Evolutionary conservation across 1,140 invertebrate species (phyloP).

Genomic region (Ooceraea biroi): DNA sequence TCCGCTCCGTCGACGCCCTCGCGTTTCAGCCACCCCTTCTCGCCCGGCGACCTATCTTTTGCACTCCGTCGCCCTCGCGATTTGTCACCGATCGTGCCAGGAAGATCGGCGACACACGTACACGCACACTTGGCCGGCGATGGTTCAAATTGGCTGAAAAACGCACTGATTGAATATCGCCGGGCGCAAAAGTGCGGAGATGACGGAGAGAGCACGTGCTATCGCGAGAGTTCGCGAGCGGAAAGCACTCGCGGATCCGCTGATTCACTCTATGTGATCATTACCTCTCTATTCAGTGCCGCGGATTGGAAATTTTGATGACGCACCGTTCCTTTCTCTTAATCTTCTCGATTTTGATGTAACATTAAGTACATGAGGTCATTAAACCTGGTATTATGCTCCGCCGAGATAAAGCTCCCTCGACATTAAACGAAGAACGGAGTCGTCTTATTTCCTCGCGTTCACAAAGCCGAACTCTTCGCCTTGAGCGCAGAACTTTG

Average conservation of each 20-base stretch:
- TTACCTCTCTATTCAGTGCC: slow-evolving; percentile 12
- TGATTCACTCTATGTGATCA: slow-evolving; percentile 14
- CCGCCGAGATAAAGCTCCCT: slow-evolving; percentile 1
- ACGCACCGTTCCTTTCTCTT: background rate
- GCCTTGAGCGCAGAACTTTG: background rate
- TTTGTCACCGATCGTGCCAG: slow-evolving; percentile 15
- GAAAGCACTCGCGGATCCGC: slow-evolving; percentile 7
- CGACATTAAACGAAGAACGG: background rate
- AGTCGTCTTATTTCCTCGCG: background rate
- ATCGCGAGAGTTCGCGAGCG: background rate
- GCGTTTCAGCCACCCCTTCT: too few relatives aligned
- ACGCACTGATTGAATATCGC: slow-evolving; percentile 36
- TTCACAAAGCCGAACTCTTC: background rate
- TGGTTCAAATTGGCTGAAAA: slow-evolving; percentile 38
- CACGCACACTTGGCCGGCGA: slow-evolving; percentile 4
- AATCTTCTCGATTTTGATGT: background rate
- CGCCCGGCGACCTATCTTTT: slow-evolving; percentile 1
- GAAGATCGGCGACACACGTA: background rate
- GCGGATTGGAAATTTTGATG: background rate
- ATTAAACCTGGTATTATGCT: background rate
- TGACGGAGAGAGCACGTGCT: background rate
- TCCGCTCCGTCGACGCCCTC: slow-evolving; percentile 1
- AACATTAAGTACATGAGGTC: background rate
- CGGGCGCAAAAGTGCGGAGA: background rate
- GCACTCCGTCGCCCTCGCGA: slow-evolving; percentile 18